Evolutionary conservation across 2,797 vertebrate genomes (phyloP), one percentile per base, ranked within the genome.

Genomic region (Squalus acanthias): DNA sequence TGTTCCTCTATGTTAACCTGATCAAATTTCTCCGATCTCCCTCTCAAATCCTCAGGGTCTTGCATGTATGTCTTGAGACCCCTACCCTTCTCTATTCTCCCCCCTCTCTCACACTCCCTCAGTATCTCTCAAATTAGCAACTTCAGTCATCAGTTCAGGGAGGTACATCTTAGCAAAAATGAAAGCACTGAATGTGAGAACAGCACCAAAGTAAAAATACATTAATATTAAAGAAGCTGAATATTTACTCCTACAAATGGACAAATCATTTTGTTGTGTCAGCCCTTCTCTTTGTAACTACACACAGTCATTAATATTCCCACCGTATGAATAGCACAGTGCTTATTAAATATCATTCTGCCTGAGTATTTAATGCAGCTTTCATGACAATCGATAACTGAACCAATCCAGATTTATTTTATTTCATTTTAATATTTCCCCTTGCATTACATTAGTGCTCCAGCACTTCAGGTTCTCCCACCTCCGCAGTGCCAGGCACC

Each of bases 161-260:
- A 69, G n/a, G 20, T 5, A 69, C n/a, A 65, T 65, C 57, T 63
- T 53, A 69, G 65, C n/a, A 46, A 46, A 69, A 93, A 93, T 57
- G 24, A 76, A 76, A 95, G 29, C 72, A 95, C 26, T 33, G 70
- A 76, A 29, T 74, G 26, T 29, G 70, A 53, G 94, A 95, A 95
- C 13, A 57, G 29, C 26, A 33, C 94, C 50, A 57, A 95, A 95
- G 53, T 29, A 95, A 74, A 95, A 76, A 76, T 76, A 53, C 70
- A 74, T 57, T 76, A 95, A 33, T 76, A 76, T 60, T 53, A 95
- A 95, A 95, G 91, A 67, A 24, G 63, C 20, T 93, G 65, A 22
- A 46, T 69, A 67, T 46, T 69, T 63, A 93, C 26, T 74, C 94
- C 50, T 95, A 7, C 12, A 53, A 74, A 57, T 74, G 94, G 50